These are phyloP conservation scores for Aplodontia rufa DNA, from an alignment of 2,113 vertebrate species.

Conservation along the genomic window DNA sequence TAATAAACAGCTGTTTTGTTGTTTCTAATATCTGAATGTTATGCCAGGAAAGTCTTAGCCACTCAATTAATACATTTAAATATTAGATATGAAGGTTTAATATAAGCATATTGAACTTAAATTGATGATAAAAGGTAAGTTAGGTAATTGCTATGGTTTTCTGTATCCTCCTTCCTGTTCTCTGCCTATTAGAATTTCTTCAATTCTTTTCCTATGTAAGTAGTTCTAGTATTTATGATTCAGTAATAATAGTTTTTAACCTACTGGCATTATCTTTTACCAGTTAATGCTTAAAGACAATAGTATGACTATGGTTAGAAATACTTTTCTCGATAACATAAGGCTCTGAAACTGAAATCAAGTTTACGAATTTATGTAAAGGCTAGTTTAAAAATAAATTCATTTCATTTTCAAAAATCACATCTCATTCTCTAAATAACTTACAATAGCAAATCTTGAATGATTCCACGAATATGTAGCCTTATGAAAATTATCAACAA, in stretches of 20 bases:
- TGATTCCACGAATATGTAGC: constrained; percentile 32
- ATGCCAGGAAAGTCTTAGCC: background rate
- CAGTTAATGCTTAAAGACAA: background rate
- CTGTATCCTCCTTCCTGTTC: background rate
- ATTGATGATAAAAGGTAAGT: background rate
- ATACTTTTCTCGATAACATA: constrained; percentile 7
- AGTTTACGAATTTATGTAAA: constrained; percentile 35
- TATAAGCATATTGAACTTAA: background rate
- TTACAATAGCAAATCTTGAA: constrained; percentile 45
- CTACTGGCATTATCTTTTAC: background rate
- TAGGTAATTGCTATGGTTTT: background rate
- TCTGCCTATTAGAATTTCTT: background rate
- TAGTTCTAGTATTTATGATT: background rate
- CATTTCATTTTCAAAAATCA: constrained; percentile 45
- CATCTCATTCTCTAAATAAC: constrained; percentile 28
- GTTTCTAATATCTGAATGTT: background rate
- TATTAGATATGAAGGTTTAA: background rate
- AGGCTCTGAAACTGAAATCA: background rate
- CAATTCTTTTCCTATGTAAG: background rate
- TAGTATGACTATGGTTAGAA: background rate
- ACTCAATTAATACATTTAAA: background rate
- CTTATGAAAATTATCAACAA: constrained; percentile 55
- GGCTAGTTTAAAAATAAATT: constrained; percentile 38
- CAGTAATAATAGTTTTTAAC: background rate
- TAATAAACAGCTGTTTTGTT: background rate